These are phyloP conservation scores for Micrastur ruficollis DNA, from an alignment of 2,797 vertebrate species.

Conservation along the genomic window DNA sequence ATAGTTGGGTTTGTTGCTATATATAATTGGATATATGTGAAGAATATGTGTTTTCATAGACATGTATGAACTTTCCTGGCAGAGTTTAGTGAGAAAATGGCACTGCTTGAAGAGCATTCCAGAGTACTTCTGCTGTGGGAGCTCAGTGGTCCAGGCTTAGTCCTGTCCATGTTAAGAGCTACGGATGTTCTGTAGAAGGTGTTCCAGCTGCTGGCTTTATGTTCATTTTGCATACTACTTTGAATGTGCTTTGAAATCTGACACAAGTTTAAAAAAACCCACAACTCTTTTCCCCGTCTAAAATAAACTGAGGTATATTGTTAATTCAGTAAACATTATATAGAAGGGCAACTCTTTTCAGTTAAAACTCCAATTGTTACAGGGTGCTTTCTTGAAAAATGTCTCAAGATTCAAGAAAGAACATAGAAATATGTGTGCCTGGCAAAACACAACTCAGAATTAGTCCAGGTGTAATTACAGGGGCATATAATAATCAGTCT, in stretches of 20 bases:
- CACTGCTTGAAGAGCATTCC: background rate
- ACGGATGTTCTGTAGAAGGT: background rate
- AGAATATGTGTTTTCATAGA: background rate
- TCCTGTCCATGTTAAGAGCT: background rate
- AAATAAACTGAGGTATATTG: background rate
- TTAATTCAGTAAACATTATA: background rate
- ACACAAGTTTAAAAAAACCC: background rate
- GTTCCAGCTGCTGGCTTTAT: background rate
- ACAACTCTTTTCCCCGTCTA: background rate
- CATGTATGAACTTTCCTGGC: background rate
- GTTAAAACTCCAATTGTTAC: background rate
- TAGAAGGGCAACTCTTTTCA: background rate
- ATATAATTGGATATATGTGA: background rate
- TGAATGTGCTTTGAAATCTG: background rate
- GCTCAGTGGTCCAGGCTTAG: background rate
- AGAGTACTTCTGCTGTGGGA: background rate
- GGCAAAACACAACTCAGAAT: background rate
- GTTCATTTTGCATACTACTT: background rate
- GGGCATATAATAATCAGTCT: background rate
- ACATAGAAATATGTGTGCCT: background rate
- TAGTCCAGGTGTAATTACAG: background rate
- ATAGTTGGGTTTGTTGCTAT: background rate
- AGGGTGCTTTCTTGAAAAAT: background rate
- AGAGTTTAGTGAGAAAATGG: background rate
- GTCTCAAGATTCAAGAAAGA: background rate